Base-by-base conservation (phyloP, 2,113 vertebrate species). In the Notarius quadriscutis region DNA sequence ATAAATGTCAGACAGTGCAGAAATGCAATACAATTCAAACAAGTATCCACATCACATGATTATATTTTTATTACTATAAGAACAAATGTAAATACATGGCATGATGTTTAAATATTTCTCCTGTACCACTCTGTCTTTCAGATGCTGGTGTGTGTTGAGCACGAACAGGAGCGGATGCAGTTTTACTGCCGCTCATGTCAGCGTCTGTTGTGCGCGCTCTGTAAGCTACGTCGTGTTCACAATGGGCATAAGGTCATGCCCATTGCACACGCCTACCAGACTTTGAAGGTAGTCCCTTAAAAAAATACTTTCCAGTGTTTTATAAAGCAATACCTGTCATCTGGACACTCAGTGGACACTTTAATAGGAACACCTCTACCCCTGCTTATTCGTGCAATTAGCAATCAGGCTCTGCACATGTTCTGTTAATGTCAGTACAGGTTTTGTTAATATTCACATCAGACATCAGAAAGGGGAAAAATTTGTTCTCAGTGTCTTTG, bases 101-200 rank as follows among this genome's bases (percentile, higher is more conserved):
- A 27, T 27, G 22, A 18, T 41, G 50, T 67, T 60, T 6, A 30
- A 48, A 80, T 53, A 11, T 55, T 22, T 41, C 30, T 53, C 18
- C 18, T 67, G 55, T 67, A 34, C 77, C 0, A 65, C 14, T 62
- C 65, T 34, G 22, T 81, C 34, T 62, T 65, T 57, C 74, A 99
- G 98, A 96, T 99, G 27, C 92, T 99, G 85, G 96, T 95, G 84
- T 99, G 98, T 91, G 96, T 98, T 0, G 98, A 99, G 82, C 98
- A 99, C 51, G 97, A 98, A 89, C 95, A 95, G 90, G 98, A 99
- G 94, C 95, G 96, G 80, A 94, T 99, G 92, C 96, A 96, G 89
- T 97, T 98, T 92, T 99, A 98, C 93, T 99, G 98, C 90, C 96
- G 96, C 88, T 96, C 95, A 1, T 99, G 98, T 93, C 98, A 98